Evolutionary conservation across 2,797 vertebrate species (phyloP).

Genomic region (Tenualosa thibaudeaui): DNA sequence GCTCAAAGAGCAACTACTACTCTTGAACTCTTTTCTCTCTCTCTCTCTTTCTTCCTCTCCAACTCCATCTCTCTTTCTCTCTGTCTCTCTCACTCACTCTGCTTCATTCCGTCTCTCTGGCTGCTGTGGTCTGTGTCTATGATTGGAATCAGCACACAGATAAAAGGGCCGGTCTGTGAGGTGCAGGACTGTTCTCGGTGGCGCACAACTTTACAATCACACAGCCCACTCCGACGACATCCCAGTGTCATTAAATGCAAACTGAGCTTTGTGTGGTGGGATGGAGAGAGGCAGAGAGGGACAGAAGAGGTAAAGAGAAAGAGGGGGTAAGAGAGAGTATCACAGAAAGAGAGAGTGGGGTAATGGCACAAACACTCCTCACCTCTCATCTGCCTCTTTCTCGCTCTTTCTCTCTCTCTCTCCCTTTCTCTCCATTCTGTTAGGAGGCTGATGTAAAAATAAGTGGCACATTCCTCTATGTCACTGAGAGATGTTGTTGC

Average conservation of each 20-base stretch:
- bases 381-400: background rate
- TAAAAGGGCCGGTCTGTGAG: background rate
- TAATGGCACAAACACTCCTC: background rate
- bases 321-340: background rate
- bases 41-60: background rate
- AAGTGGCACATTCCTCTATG: constrained; percentile 53
- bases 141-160: background rate
- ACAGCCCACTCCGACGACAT: background rate
- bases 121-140: background rate
- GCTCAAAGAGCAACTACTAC: constrained; percentile 30
- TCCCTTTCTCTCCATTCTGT: constrained; percentile 31
- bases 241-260: background rate
- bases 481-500: constrained; percentile 34
- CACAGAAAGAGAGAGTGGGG: background rate
- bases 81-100: background rate
- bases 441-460: constrained; percentile 50
- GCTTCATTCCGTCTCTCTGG: background rate
- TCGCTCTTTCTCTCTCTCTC: background rate
- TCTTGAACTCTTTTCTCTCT: constrained; percentile 5
- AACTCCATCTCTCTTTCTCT: background rate
- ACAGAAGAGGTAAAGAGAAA: background rate
- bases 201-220: background rate
- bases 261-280: constrained; percentile 2
- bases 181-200: background rate
- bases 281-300: background rate